Evolutionary conservation across 2,888 invertebrate species (phyloP).

Genomic region (Autographa pulchrina): DNA sequence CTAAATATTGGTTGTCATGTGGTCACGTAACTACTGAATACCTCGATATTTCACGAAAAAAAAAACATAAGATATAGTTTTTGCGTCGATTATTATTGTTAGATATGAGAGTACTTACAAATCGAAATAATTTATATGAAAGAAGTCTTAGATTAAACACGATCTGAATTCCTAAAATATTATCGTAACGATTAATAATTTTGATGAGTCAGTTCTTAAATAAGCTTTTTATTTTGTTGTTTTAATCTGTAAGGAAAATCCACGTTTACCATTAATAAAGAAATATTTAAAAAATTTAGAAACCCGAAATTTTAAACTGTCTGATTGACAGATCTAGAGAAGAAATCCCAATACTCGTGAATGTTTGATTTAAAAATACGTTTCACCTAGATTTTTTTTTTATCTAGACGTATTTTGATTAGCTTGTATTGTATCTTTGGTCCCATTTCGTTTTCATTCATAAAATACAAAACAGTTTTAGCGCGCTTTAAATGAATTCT

Average conservation of each 20-base stretch:
- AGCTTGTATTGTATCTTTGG: background rate
- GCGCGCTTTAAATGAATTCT: no score
- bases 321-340: background rate
- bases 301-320: no score
- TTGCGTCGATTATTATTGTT: background rate
- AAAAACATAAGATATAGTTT: background rate
- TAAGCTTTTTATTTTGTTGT: no score
- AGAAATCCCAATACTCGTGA: background rate
- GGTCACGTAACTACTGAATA: constrained; percentile 5
- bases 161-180: no score
- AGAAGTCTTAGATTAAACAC: no score
- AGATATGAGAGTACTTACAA: background rate
- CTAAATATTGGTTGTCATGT: constrained; percentile 32
- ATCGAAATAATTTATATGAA: no score
- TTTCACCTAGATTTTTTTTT: background rate
- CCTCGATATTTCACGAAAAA: background rate
- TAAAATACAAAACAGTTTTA: background rate
- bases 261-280: no score
- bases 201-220: no score
- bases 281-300: no score
- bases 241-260: no score
- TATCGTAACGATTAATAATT: no score
- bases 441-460: background rate
- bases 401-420: constrained; percentile 4
- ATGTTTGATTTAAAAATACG: background rate